These are phyloP conservation scores for Micronisus gabar DNA, from an alignment of 2,113 vertebrate species.

Conservation along the genomic window DNA sequence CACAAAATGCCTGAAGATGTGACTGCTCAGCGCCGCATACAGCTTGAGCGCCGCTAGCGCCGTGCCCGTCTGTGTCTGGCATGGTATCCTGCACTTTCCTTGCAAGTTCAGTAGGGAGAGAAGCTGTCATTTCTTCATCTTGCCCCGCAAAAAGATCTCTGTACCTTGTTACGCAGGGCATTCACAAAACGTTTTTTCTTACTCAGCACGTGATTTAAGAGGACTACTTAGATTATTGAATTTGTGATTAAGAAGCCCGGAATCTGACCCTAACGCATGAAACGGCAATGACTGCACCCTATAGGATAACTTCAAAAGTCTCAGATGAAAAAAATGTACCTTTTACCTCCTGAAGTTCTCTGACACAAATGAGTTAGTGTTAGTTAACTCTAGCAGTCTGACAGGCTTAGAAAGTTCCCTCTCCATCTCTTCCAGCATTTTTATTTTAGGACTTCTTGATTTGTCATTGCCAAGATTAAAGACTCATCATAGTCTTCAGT, in stretches of 20 bases:
- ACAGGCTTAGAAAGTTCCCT: background rate
- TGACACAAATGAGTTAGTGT: background rate
- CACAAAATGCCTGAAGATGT: background rate
- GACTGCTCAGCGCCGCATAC: background rate
- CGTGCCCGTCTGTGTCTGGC: background rate
- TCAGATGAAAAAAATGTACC: background rate
- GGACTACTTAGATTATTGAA: background rate
- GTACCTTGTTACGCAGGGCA: background rate
- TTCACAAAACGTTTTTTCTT: background rate
- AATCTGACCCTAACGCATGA: background rate
- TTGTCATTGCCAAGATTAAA: background rate
- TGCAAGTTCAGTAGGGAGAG: background rate
- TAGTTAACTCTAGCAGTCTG: background rate
- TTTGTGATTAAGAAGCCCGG: background rate
- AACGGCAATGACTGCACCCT: background rate
- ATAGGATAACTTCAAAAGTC: background rate
- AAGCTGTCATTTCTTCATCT: background rate
- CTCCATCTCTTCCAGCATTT: background rate
- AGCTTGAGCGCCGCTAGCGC: rapidly evolving
- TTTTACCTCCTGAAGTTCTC: background rate
- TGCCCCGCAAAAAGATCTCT: background rate
- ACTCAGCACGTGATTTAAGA: background rate
- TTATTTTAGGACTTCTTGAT: background rate
- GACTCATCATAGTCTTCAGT: background rate
- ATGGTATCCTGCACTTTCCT: background rate